Evolutionary conservation across 2,113 vertebrate species (phyloP), one percentile per base, ranked within the genome.

Genomic region (Equus quagga): DNA sequence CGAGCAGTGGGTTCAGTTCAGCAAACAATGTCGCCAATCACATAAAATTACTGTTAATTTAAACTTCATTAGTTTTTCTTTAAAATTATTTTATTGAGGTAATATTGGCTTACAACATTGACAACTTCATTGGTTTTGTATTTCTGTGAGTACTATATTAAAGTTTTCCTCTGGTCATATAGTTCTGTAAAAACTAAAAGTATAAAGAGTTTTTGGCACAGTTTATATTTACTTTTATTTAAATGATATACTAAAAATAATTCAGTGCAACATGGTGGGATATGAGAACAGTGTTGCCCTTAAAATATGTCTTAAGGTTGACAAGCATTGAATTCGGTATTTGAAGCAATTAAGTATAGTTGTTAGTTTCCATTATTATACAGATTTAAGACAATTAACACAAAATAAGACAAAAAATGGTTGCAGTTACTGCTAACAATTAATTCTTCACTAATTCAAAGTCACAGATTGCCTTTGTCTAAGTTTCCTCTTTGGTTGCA

Each of bases 161-260:
- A 36, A 75, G 36, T 72, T 83, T 76, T 93, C 4, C 5, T 58
- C 51, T 80, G 18, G 19, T 85, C 18, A 51, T 81, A 33, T 19
- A 51, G 23, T 60, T 72, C 67, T 58, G 28, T 46, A n/a, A 78
- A 64, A 65, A 49, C 28, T 33, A 17, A 31, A 78, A 49, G 0
- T 86, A 80, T 13, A 26, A 2, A 91, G 13, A 73, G 46, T 21
- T 91, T 56, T 18, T 64, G 0, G 12, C 7, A 54, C 60, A 0
- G 31, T 84, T 83, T 92, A 19, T 81, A 14, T 76, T 90, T 88
- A 91, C 36, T 90, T 18, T 80, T 76, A 62, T 36, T 94, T 65
- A 58, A 94, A 28, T 75, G 13, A 64, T 49, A 19, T 21, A 41
- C 24, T 65, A 65, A 70, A 97, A 76, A n/a, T 60, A 69, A 76